These are phyloP conservation scores for Podabrus alpinus DNA, from an alignment of 2,888 invertebrate genomes.

Conservation along the genomic window DNA sequence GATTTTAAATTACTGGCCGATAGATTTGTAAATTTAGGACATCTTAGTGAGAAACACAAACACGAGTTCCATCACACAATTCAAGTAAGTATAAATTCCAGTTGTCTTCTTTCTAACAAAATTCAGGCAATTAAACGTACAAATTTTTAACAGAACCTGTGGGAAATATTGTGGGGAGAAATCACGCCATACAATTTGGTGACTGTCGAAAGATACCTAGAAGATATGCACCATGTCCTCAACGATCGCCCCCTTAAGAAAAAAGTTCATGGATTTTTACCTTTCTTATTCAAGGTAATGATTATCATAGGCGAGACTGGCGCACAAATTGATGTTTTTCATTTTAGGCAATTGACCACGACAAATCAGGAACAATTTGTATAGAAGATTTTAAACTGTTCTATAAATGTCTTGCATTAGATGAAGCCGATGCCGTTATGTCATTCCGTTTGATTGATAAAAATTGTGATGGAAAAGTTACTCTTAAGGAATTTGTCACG, in stretches of 20 bases:
- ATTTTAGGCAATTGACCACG: slow-evolving; percentile 78
- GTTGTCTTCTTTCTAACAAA: background rate
- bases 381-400: slow-evolving; percentile 83
- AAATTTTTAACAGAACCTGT: slow-evolving; percentile 63
- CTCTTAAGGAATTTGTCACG: slow-evolving; percentile 77
- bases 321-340: background rate
- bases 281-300: slow-evolving; percentile 78
- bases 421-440: slow-evolving; percentile 74
- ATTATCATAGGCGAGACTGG: background rate
- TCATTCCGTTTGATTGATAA: slow-evolving; percentile 79
- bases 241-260: slow-evolving; percentile 75
- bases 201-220: slow-evolving; percentile 79
- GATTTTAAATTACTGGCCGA: slow-evolving; percentile 77
- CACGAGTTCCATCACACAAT: slow-evolving; percentile 73
- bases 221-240: slow-evolving; percentile 81
- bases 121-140: background rate
- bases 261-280: slow-evolving; percentile 77
- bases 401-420: slow-evolving; percentile 77
- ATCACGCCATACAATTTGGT: slow-evolving; percentile 81
- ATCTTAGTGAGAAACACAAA: slow-evolving; percentile 68
- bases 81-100: slow-evolving; percentile 57
- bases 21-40: slow-evolving; percentile 76
- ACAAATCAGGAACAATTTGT: slow-evolving; percentile 76
- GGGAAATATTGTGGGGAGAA: slow-evolving; percentile 85
- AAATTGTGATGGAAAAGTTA: slow-evolving; percentile 78